Evolutionary conservation across 2,113 vertebrate genomes (phyloP).

Genomic region (Coptodon rendalli): DNA sequence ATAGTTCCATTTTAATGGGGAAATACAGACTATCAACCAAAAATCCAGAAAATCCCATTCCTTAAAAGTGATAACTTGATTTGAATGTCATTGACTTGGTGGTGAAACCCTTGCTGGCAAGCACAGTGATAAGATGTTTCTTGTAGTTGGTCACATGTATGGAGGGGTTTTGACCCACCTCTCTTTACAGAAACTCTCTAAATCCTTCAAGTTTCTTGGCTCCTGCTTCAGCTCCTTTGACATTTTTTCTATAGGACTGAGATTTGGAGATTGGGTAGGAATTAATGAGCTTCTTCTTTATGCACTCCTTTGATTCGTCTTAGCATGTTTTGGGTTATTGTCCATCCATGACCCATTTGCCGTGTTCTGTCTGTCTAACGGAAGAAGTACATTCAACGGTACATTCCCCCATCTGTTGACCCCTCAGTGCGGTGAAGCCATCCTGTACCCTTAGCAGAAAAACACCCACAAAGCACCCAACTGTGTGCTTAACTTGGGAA

Average conservation of each 20-base stretch:
- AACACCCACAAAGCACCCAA: not conserved
- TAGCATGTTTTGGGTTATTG: not conserved
- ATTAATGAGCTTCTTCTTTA: not conserved
- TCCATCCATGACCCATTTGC: not conserved
- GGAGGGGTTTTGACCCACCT: not conserved
- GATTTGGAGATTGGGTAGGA: not conserved
- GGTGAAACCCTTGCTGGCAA: fast-evolving
- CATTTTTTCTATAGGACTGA: not conserved
- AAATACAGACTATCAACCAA: too few relatives aligned
- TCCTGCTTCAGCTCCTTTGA: not conserved
- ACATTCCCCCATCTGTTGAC: not conserved
- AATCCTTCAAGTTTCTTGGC: not conserved
- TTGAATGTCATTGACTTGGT: not conserved
- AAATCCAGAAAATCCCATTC: too few relatives aligned
- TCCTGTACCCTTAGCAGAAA: not conserved
- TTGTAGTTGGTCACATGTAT: not conserved
- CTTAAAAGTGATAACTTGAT: not conserved
- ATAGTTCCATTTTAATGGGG: not conserved
- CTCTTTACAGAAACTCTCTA: not conserved
- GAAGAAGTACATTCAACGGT: not conserved
- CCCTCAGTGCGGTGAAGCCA: not conserved
- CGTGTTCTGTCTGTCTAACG: not conserved
- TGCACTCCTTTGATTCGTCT: not conserved
- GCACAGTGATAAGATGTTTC: not conserved
- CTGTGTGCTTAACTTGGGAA: not conserved